Conservation (phyloP, 2,797 vertebrate genomes). For the Pygocentrus nattereri region DNA sequence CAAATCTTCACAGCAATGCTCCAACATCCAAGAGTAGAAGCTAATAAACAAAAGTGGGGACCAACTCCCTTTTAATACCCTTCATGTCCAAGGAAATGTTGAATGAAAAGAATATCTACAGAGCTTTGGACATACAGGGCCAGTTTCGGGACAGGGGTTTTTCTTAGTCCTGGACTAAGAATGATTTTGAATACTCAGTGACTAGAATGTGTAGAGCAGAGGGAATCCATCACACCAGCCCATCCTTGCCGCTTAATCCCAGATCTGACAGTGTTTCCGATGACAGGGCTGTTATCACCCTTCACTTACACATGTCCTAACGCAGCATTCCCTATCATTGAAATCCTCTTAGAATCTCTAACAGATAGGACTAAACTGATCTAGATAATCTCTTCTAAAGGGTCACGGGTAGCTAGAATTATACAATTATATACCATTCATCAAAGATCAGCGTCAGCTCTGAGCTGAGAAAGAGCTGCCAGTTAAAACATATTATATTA, state of each 20-base stretch:
- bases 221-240: not conserved
- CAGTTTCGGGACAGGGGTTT: too few relatives aligned
- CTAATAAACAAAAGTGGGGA: too few relatives aligned
- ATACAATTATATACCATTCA: constrained; percentile 32
- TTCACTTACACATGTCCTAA: not conserved
- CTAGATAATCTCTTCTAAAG: constrained; percentile 60
- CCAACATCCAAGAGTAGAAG: too few relatives aligned
- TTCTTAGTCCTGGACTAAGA: too few relatives aligned
- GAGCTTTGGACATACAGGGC: too few relatives aligned
- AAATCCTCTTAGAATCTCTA: constrained; percentile 69
- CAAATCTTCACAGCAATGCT: too few relatives aligned
- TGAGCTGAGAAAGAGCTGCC: not conserved
- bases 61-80: too few relatives aligned
- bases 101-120: too few relatives aligned
- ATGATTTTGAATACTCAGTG: too few relatives aligned
- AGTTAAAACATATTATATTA: not conserved
- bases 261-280: not conserved
- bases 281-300: not conserved
- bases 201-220: too few relatives aligned
- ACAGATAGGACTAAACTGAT: constrained; percentile 48
- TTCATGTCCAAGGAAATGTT: too few relatives aligned
- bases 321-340: constrained; percentile 41
- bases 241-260: not conserved
- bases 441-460: constrained; percentile 17
- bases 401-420: constrained; percentile 40